Evolutionary conservation across 2,888 invertebrate species (phyloP), one percentile per base, ranked within the genome.

Genomic region (Cecidostiba fungosa): DNA sequence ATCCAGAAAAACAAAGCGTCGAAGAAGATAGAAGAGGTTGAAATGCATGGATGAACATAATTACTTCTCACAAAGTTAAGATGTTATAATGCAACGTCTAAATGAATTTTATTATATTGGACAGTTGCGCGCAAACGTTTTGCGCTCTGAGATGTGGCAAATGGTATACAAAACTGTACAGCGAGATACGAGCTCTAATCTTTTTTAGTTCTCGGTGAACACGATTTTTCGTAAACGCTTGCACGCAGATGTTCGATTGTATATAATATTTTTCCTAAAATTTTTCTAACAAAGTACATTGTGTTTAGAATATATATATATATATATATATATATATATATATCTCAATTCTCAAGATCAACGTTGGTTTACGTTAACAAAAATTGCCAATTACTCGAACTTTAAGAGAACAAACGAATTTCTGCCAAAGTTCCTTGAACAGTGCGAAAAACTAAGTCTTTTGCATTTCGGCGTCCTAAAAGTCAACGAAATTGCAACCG

Each of bases 371-470:
- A 16, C 59, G 39, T 73, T 43, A 70, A 72, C n/a, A 14, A 72
- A 72, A 82, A 82, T 82, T 59, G 70, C 77, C 77, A 69, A 54
- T 54, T 69, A 69, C 8, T 77, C 66, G 29, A 70, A 77, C 26
- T 3, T 19, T 23, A n/a, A 23, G 39, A 39, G 72, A 43, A 43
- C 23, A 72, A 78, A 84, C 59, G 70, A 85, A 80, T 77, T 85
- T 85, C 47, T 80, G 59, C 54, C 76, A 85, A 81, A 81, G 70
- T 81, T 81, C 77, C 70, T 85, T 73, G 62, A 77, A 73, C 32
- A 66, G 59, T 39, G 47, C 74, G 26, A 70, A 39, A 54, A 50
- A 66, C 50, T 32, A 8, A 43, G 26, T 47, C n/a, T 69, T 77
- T 77, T 70, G 32, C 66, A 74, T 50, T 76, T 76, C 32, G 26